Evolutionary conservation across 2,888 invertebrate species (phyloP), one percentile per base, ranked within the genome.

Genomic region (Pogonocherus hispidulus): DNA sequence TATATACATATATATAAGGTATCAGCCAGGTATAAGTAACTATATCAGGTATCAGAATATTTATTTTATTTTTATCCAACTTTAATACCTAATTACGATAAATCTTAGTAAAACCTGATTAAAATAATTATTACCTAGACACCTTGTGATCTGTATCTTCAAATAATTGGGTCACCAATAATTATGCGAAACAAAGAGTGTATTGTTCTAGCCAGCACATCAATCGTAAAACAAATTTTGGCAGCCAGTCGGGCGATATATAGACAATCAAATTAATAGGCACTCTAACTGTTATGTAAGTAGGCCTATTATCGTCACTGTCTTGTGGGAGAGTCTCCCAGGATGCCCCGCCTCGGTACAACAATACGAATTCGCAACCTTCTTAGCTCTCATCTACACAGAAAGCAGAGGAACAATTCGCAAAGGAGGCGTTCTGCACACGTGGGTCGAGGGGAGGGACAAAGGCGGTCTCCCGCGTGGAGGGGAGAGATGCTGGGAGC

Each of bases 291-390:
- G 72, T 76, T 74, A 75, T 70, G 70, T 74, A 76, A 76, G 72
- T 73, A 69, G 66, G 67, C 78, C 76, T 76, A 75, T 76, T 77
- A 79, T 80, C 78, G 77, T 80, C 82, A 82, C 82, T 83, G 82
- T 83, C 78, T 82, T 79, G 83, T 80, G 83, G 84, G 84, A 80
- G 79, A 80, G 79, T 79, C 76, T 51, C 75, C n/a, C 44, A 18
- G 59, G 14, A 68, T 59, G 76, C 73, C 73, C 76, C 79, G 78
- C 79, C 76, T 72, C 72, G 63, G 78, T 74, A 83, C 75, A 84
- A 85, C 85, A 85, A 85, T 85, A 83, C 84, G 83, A 83, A 83
- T 84, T 84, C 83, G 81, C 81, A 78, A 80, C 81, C 83, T 81
- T 81, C 82, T 80, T 81, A 79, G 76, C 79, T 78, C 79, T 80